Conservation (phyloP, 1,140 invertebrate species). For the Macrotrachela quadricornifera region DNA sequence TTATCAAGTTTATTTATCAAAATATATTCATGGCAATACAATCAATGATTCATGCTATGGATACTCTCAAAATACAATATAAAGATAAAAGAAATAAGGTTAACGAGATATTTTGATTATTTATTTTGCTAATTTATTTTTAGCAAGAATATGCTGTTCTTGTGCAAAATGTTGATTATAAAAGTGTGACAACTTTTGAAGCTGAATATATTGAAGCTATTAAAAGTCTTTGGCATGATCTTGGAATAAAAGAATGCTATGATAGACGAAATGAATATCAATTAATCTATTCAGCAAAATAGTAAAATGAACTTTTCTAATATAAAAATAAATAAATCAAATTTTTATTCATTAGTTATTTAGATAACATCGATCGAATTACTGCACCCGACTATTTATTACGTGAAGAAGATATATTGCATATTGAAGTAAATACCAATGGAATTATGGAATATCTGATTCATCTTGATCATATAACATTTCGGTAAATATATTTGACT, state of each 20-base stretch:
- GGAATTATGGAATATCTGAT: too few relatives aligned
- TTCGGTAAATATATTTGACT: too few relatives aligned
- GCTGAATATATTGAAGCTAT: constrained; percentile 88
- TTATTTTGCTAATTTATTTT: constrained; percentile 9
- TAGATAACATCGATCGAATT: too few relatives aligned
- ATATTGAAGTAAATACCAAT: too few relatives aligned
- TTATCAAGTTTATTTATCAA: constrained; percentile 96
- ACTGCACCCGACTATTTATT: too few relatives aligned
- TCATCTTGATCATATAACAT: too few relatives aligned
- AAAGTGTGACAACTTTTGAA: constrained; percentile 93
- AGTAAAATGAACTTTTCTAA: constrained; percentile 41
- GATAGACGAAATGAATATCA: constrained; percentile 96
- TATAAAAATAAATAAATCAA: too few relatives aligned
- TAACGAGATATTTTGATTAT: constrained; percentile 30
- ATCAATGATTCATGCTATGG: constrained; percentile 97
- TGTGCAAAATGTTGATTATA: constrained; percentile 82
- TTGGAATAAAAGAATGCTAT: constrained; percentile 95
- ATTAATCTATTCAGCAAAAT: constrained; percentile 97
- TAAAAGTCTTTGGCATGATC: constrained; percentile 79
- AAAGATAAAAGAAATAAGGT: constrained; percentile 64
- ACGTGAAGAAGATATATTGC: too few relatives aligned
- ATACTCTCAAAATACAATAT: constrained; percentile 86
- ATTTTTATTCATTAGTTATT: too few relatives aligned
- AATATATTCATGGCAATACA: constrained; percentile 99
- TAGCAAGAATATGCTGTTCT: constrained; percentile 82